A percentile compares a stretch with the other conserved stretches of the same genome.
These are phyloP conservation scores for Synanthedon tipuliformis DNA, from an alignment of 2,888 invertebrate species.

Conservation along the genomic window DNA sequence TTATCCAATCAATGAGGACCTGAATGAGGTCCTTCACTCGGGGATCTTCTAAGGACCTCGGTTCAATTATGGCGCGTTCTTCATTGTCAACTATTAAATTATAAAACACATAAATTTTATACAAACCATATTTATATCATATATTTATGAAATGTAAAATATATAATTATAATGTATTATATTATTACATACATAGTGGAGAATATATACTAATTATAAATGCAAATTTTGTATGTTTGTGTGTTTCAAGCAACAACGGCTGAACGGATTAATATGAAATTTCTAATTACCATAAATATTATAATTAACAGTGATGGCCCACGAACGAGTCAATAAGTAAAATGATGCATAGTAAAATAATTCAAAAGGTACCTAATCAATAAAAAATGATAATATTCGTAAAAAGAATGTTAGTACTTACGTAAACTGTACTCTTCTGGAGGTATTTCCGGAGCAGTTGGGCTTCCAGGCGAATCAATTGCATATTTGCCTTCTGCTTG, in stretches of 20 bases:
- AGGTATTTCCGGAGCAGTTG: constrained; percentile 86
- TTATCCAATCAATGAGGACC: constrained; percentile 97
- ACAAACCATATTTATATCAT: no score
- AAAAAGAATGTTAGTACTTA: constrained; percentile 44
- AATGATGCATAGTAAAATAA: no score
- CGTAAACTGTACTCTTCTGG: constrained; percentile 94
- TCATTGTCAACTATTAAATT: constrained; percentile 88
- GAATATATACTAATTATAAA: no score
- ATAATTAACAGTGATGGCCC: no score
- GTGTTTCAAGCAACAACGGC: no score
- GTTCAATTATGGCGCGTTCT: constrained; percentile 95
- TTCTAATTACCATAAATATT: no score
- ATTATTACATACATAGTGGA: neutral
- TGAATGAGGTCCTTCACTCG: constrained; percentile 86
- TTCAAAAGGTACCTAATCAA: no score
- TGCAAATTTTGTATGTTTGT: no score
- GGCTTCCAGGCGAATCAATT: constrained; percentile 95
- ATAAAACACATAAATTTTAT: neutral
- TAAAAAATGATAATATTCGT: no score
- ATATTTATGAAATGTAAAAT: no score
- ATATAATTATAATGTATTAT: neutral
- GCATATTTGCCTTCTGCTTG: constrained; percentile 96
- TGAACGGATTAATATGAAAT: no score
- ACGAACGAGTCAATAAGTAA: no score
- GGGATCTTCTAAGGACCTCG: constrained; percentile 86